Conservation (phyloP, 1,140 invertebrate genomes). For the Scaptomyza graminum region DNA sequence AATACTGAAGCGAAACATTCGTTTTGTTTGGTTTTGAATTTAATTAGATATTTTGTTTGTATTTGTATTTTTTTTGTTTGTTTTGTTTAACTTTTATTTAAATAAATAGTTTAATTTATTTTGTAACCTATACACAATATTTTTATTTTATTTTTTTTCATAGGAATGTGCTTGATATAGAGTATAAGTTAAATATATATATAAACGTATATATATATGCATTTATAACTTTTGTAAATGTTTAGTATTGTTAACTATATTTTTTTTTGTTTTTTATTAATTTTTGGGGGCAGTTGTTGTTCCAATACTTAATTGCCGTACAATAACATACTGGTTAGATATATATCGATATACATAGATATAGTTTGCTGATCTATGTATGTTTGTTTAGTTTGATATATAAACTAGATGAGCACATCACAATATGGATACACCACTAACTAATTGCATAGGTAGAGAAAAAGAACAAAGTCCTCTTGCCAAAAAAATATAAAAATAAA, state of each 20-base stretch:
- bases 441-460: constrained; percentile 30
- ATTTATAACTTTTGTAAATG: constrained; percentile 10
- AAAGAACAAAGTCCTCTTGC: background rate
- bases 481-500: too few relatives aligned
- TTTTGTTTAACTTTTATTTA: constrained; percentile 54
- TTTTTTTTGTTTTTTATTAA: background rate
- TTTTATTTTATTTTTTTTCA: constrained; percentile 39
- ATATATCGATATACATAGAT: constrained; percentile 20
- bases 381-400: constrained; percentile 24
- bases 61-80: constrained; percentile 22
- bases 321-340: constrained; percentile 4
- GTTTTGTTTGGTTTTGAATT: constrained; percentile 5
- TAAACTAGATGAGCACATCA: constrained; percentile 71
- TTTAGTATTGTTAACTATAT: constrained; percentile 25
- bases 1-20: constrained; percentile 47
- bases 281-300: constrained; percentile 50
- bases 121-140: constrained; percentile 67
- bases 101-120: constrained; percentile 82
- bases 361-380: constrained; percentile 17
- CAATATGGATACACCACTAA: constrained; percentile 75
- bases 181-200: constrained; percentile 54
- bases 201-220: constrained; percentile 2
- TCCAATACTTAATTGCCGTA: constrained; percentile 7
- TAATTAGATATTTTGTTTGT: constrained; percentile 4
- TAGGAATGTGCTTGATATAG: constrained; percentile 73